Evolutionary conservation across 2,797 vertebrate species (phyloP).

Genomic region (Buphagus erythrorhynchus): DNA sequence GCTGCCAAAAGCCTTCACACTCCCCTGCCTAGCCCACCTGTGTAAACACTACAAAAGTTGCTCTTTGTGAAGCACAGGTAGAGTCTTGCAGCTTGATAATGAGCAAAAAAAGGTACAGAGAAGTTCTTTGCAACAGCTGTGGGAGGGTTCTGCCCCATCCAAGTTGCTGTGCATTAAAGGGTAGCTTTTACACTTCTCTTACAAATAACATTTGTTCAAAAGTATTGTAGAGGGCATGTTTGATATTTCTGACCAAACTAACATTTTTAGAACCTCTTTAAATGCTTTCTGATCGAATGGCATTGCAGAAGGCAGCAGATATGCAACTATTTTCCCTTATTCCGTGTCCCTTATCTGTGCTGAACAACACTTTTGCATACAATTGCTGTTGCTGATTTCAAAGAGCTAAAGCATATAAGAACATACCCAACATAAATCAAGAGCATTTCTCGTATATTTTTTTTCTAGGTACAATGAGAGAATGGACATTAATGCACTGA

Average conservation of each 20-base stretch:
- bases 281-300: slow-evolving; percentile 13
- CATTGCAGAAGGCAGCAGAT: background rate
- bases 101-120: background rate
- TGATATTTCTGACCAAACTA: slow-evolving; percentile 62
- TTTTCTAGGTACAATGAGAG: slow-evolving; percentile 26
- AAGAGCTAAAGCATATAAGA: background rate
- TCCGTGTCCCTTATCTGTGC: background rate
- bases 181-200: slow-evolving; percentile 26
- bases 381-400: background rate
- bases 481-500: background rate
- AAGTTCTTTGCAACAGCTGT: background rate
- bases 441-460: background rate
- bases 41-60: slow-evolving; percentile 54
- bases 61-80: slow-evolving; percentile 49
- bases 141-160: background rate
- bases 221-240: background rate
- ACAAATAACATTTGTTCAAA: background rate
- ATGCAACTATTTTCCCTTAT: slow-evolving; percentile 3
- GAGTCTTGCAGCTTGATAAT: slow-evolving; percentile 26
- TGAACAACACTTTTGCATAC: background rate
- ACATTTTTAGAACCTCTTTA: slow-evolving; percentile 44
- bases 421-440: background rate
- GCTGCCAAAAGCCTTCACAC: slow-evolving; percentile 50
- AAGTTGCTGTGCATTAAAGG: background rate
- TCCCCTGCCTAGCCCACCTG: slow-evolving; percentile 27